Evolutionary conservation across 1,140 invertebrate genomes (phyloP).

Genomic region (Heterodera schachtii): DNA sequence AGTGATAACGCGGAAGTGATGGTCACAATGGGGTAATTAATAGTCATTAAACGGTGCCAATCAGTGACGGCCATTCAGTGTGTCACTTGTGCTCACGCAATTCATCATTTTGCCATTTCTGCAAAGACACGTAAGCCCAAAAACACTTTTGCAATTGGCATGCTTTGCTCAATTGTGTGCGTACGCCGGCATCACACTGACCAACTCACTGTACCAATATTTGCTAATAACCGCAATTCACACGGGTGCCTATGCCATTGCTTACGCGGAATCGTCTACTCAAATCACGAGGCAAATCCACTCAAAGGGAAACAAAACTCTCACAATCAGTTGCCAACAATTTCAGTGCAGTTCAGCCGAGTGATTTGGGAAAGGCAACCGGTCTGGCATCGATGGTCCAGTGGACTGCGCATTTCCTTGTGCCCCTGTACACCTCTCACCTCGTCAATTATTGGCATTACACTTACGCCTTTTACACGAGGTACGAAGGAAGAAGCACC

Average conservation of each 20-base stretch:
- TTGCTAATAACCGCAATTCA: constrained; percentile 60
- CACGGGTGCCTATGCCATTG: constrained; percentile 64
- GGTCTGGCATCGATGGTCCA: constrained; percentile 65
- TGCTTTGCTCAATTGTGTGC: constrained; percentile 51
- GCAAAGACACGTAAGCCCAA: constrained; percentile 50
- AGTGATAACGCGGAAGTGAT: constrained; percentile 62
- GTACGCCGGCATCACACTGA: constrained; percentile 55
- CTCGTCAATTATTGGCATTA: constrained; percentile 60
- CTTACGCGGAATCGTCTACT: constrained; percentile 63
- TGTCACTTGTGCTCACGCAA: constrained; percentile 53
- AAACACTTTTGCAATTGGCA: constrained; percentile 57
- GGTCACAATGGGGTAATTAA: constrained; percentile 56
- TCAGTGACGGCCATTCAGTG: constrained; percentile 4
- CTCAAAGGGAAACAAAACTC: not conserved
- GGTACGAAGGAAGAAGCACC: not conserved
- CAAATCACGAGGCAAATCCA: constrained; percentile 59
- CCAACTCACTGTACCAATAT: constrained; percentile 59
- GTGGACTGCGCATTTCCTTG: constrained; percentile 61
- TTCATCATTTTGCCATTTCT: constrained; percentile 60
- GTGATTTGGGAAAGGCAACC: constrained; percentile 62
- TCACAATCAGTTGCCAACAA: not conserved
- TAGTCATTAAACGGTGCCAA: not conserved
- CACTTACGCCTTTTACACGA: constrained; percentile 63
- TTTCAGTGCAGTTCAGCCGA: constrained; percentile 60
- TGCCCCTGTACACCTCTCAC: constrained; percentile 64